Percentiles rank a stretch among this genome's conserved stretches.
phyloP scores from a whole-genome alignment of 2,113 vertebrate genomes.

The Myotis davidii region DNA sequence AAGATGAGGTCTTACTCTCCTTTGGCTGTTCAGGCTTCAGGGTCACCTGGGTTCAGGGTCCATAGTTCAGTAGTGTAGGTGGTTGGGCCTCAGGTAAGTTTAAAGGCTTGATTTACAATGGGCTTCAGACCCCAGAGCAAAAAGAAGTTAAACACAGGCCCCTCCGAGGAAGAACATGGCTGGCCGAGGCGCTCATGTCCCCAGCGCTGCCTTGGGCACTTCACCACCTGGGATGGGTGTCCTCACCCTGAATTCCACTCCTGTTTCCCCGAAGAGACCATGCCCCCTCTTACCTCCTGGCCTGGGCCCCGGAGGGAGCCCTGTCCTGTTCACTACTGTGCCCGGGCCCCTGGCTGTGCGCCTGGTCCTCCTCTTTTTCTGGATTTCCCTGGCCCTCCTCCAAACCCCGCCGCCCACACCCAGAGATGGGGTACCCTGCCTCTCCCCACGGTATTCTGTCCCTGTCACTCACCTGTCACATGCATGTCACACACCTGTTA shows the following conservation, averaged over 20 bases:
- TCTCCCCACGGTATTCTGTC: rapidly evolving
- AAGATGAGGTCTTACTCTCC: background rate
- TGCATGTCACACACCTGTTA: too few species aligned
- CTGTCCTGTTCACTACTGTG: too few species aligned
- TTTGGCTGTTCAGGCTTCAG: background rate
- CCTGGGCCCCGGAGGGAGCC: background rate
- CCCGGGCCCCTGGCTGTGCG: too few species aligned
- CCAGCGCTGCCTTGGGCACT: rapidly evolving
- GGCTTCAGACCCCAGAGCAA: background rate
- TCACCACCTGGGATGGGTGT: too few species aligned
- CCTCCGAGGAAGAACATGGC: background rate
- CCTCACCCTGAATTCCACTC: background rate
- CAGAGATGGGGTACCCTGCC: too few species aligned
- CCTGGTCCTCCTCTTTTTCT: background rate
- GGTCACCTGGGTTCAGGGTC: background rate
- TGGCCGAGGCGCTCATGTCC: background rate
- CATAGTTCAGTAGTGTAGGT: background rate
- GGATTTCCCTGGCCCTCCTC: background rate
- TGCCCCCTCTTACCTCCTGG: background rate
- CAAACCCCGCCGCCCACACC: background rate
- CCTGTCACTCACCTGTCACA: background rate
- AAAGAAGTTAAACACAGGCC: background rate
- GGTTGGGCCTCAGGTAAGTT: background rate
- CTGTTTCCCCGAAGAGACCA: rapidly evolving
- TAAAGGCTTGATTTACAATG: background rate